Evolutionary conservation across 2,797 vertebrate genomes (phyloP).

Genomic region (Adrianichthys oophorus): DNA sequence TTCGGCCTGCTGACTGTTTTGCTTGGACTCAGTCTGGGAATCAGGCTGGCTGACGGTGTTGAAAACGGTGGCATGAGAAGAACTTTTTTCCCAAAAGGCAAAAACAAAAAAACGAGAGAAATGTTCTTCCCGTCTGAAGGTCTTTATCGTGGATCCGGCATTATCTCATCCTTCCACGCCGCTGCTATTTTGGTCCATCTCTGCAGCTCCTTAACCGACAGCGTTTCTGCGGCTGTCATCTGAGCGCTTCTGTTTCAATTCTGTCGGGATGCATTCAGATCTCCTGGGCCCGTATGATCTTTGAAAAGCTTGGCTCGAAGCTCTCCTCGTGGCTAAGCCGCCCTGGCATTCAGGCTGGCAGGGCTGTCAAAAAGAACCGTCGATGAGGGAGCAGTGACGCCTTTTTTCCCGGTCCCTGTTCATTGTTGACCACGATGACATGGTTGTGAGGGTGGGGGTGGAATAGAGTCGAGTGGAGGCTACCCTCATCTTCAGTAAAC

Average conservation of each 20-base stretch:
- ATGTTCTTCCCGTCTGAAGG: background rate
- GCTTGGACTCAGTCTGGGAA: conserved; percentile 37
- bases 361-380: conserved; percentile 46
- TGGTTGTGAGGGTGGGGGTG: conserved; percentile 51
- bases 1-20: conserved; percentile 35
- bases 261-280: conserved; percentile 19
- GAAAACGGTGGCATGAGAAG: conserved; percentile 25
- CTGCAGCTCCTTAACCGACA: background rate
- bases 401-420: conserved; percentile 44
- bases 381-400: conserved; percentile 45
- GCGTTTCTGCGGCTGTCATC: conserved; percentile 16
- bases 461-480: conserved; percentile 54
- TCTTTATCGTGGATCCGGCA: conserved; percentile 16
- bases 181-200: conserved; percentile 6
- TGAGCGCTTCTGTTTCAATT: conserved; percentile 19
- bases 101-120: background rate
- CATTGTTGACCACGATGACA: conserved; percentile 71
- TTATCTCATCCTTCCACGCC: conserved; percentile 23
- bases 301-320: conserved; percentile 34
- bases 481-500: conserved; percentile 73
- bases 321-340: conserved; percentile 44
- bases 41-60: conserved; percentile 39
- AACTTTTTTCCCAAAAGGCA: conserved; percentile 14
- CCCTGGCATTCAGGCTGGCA: conserved; percentile 69
- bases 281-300: conserved; percentile 43